These are phyloP conservation scores for Mormyrus hasselquistii DNA, from an alignment of 2,797 vertebrate species.

Conservation along the genomic window DNA sequence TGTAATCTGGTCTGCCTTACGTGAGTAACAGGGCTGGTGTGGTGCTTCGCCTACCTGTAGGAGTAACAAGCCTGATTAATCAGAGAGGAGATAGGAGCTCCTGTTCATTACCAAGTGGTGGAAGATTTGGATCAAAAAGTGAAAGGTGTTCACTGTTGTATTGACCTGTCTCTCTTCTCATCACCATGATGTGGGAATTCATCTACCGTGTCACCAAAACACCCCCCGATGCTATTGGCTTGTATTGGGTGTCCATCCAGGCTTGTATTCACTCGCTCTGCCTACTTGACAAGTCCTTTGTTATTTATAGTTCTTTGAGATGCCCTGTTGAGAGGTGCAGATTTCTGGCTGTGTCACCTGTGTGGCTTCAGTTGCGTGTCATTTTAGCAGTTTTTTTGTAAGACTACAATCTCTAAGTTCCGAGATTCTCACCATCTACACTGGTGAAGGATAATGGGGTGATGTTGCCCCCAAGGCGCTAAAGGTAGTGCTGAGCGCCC, in stretches of 20 bases:
- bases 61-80: not conserved
- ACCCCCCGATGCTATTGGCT: not conserved
- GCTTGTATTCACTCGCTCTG: not conserved
- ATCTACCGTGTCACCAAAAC: not conserved
- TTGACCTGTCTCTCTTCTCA: not conserved
- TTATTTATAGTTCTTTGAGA: not conserved
- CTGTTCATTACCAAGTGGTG: not conserved
- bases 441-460: not conserved
- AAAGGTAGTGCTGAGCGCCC: not conserved
- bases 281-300: not conserved
- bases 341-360: not conserved
- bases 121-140: not conserved
- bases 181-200: not conserved
- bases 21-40: not conserved
- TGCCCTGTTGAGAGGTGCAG: not conserved
- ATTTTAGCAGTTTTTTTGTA: not conserved
- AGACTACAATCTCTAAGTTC: not conserved
- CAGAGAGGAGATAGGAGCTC: not conserved
- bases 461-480: not conserved
- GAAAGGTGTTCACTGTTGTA: not conserved
- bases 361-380: not conserved
- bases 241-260: not conserved
- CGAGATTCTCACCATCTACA: not conserved
- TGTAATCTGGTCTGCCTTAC: conserved; percentile 7
- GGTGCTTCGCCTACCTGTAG: not conserved